Evolutionary conservation across 1,140 invertebrate species (phyloP).

Genomic region (Goniozus legneri): DNA sequence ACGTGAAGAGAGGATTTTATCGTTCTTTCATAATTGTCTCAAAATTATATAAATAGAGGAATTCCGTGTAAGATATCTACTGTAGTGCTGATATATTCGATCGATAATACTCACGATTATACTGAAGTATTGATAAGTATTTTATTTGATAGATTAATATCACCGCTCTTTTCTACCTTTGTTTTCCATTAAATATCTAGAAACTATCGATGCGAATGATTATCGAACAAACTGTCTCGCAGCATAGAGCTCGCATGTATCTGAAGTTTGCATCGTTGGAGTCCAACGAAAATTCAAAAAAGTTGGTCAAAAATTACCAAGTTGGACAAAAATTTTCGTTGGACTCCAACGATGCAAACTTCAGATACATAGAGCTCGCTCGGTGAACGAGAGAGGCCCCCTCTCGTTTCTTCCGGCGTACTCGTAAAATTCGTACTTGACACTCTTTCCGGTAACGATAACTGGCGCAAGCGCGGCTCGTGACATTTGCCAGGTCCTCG

Average conservation of each 20-base stretch:
- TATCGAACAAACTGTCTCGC: not conserved
- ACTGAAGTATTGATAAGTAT: too few species aligned
- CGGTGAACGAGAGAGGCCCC: not conserved
- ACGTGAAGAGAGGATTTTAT: too few species aligned
- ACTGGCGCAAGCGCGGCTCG: slow-evolving; percentile 1
- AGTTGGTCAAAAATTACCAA: not conserved
- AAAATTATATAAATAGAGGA: too few species aligned
- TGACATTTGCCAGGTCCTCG: not conserved
- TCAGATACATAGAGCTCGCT: too few species aligned
- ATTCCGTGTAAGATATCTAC: too few species aligned
- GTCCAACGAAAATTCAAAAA: not conserved
- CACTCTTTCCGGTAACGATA: slow-evolving; percentile 14
- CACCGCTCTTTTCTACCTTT: too few species aligned
- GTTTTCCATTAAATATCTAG: too few species aligned
- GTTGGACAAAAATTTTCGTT: not conserved
- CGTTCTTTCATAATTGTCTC: too few species aligned
- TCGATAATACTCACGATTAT: too few species aligned
- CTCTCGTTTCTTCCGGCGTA: not conserved
- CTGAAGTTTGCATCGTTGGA: not conserved
- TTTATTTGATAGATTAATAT: too few species aligned
- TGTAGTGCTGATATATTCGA: too few species aligned
- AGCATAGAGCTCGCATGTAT: not conserved
- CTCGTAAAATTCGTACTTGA: slow-evolving; percentile 22
- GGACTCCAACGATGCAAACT: not conserved
- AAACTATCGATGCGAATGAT: too few species aligned